Base-by-base conservation (phyloP, 2,113 vertebrate genomes). In the Sinocyclocheilus rhinocerous region DNA sequence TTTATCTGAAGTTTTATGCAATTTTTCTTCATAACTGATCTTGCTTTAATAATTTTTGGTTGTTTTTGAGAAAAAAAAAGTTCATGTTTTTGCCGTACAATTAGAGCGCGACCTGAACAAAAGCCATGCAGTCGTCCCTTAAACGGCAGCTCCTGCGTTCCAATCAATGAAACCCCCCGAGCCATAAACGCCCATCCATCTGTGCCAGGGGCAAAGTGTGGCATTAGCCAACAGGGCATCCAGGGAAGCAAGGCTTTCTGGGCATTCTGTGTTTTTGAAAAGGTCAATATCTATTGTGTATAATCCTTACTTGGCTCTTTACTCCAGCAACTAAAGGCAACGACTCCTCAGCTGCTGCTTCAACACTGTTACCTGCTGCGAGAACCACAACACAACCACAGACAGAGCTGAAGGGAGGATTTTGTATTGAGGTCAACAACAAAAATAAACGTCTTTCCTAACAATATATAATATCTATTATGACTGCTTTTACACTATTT, bases 91-190 rank as follows among this genome's bases (percentile, higher is more conserved):
- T 45, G 11, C 72, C 1, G 4, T n/a, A 9, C 7, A 2, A 63
- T 6, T 39, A 65, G 39, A 24, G 63, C 13, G 24, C 48, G 7
- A 4, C 12, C 57, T 6, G 57, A 39, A 80, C 22, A 63, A 59
- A 59, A 80, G 77, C 50, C 11, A 24, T 10, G n/a, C n/a, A 33
- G 6, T n/a, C 24, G 48, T 81, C 33, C 77, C 95, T 95, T 91
- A 93, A 91, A 92, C 87, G 88, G 89, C 93, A 94, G 92, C 93
- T 90, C 91, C 88, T 96, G 93, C 93, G 96, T 97, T 96, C 95
- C 95, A 97, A 97, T 97, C 96, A 96, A 94, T 95, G 93, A 93
- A 94, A 96, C 90, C 94, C 94, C 94, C 90, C 95, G 94, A 96
- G 93, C 95, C 94, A 33, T 33, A 94, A 96, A 96, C 93, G 16